Percentiles rank a stretch among this genome's conserved stretches.
Conservation (phyloP, 1,140 invertebrate species). For the Heliconius melpomene region DNA sequence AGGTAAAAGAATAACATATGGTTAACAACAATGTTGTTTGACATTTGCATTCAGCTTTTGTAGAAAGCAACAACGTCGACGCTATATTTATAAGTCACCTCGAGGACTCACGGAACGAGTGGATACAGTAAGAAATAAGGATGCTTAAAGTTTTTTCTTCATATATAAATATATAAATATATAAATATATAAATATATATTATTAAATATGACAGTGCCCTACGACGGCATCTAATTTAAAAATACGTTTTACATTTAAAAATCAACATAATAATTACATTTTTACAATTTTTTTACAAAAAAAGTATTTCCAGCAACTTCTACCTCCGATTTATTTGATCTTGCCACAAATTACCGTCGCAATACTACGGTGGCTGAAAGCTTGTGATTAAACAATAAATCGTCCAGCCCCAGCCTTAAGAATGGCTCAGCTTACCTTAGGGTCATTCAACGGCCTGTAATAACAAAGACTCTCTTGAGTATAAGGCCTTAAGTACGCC, state of each 20-base stretch:
- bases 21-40: too few relatives aligned
- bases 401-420: slow-evolving; percentile 53
- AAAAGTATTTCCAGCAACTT: neutral
- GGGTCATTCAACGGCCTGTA: slow-evolving; percentile 48
- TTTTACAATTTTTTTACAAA: neutral
- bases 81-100: too few relatives aligned
- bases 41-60: slow-evolving; percentile 43
- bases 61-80: slow-evolving; percentile 26
- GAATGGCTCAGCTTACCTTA: slow-evolving; percentile 44
- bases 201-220: too few relatives aligned
- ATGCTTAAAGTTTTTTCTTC: too few relatives aligned
- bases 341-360: slow-evolving; percentile 74
- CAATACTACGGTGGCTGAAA: slow-evolving; percentile 71
- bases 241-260: too few relatives aligned
- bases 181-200: too few relatives aligned
- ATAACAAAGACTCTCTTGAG: slow-evolving; percentile 31
- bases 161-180: too few relatives aligned
- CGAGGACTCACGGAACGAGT: too few relatives aligned
- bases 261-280: neutral
- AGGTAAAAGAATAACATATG: too few relatives aligned
- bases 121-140: neutral
- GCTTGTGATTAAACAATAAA: slow-evolving; percentile 79
- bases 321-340: slow-evolving; percentile 49
- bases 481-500: neutral
- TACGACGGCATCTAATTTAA: too few relatives aligned